Conservation (phyloP, 2,888 invertebrate species). For the Drosophila borborema region DNA sequence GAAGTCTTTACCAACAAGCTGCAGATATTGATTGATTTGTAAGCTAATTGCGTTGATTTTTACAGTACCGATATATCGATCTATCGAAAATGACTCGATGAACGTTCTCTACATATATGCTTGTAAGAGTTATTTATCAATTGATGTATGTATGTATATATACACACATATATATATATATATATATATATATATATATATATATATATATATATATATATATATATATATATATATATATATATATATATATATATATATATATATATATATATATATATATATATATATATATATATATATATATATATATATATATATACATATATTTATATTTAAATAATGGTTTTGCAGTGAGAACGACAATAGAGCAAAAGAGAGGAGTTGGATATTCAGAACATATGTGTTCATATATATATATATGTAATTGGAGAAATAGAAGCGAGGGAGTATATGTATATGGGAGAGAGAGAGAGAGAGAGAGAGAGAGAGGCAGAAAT, state of each 20-base stretch:
- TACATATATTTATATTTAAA: conserved; percentile 23
- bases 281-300: conserved; percentile 14
- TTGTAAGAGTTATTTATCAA: conserved; percentile 42
- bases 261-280: conserved; percentile 18
- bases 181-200: conserved; percentile 19
- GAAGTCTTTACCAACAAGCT: conserved; percentile 29
- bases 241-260: conserved; percentile 18
- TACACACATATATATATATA: conserved; percentile 14
- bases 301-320: conserved; percentile 21
- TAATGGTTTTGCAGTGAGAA: conserved; percentile 24
- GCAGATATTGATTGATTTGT: conserved; percentile 18
- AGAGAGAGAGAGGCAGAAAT: conserved; percentile 9
- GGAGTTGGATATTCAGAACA: background rate
- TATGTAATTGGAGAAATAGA: conserved; percentile 33
- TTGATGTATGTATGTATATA: conserved; percentile 11
- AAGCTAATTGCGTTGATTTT: conserved; percentile 48
- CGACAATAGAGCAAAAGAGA: conserved; percentile 6
- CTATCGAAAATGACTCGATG: conserved; percentile 20
- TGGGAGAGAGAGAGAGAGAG: background rate
- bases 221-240: conserved; percentile 21
- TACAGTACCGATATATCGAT: conserved; percentile 46
- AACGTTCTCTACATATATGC: conserved; percentile 37
- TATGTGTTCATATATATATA: background rate
- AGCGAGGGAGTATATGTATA: conserved; percentile 3
- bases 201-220: conserved; percentile 14